phyloP scores from a whole-genome alignment of 2,888 invertebrate species.

The Leptogaster cylindrica region DNA sequence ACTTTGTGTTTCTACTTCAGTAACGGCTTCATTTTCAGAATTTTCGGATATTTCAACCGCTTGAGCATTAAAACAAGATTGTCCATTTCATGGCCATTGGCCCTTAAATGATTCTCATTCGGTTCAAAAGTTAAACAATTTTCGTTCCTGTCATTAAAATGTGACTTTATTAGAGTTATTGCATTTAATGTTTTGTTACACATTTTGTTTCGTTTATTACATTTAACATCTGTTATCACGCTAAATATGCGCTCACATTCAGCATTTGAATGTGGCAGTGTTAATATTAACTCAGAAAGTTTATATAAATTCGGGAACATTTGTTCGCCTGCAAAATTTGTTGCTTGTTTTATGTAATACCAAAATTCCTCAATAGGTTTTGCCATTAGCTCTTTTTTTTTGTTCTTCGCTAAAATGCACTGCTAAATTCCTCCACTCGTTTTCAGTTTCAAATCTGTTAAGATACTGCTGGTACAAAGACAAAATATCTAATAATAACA shows the following conservation, averaged over 20 bases:
- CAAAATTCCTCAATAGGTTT: constrained; percentile 20
- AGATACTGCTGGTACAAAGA: no score
- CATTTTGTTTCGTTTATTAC: constrained; percentile 6
- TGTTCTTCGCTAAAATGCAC: not conserved
- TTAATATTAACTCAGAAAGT: not conserved
- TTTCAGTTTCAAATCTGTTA: not conserved
- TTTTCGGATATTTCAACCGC: no score
- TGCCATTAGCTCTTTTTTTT: not conserved
- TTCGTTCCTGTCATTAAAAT: no score
- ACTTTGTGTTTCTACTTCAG: no score
- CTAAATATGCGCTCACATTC: not conserved
- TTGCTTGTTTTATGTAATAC: not conserved
- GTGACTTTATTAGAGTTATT: no score
- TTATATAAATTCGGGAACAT: constrained; percentile 8
- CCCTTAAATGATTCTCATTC: no score
- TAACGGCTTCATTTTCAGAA: no score
- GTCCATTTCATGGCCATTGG: no score
- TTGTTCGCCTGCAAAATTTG: not conserved
- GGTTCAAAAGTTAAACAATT: no score
- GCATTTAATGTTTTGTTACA: not conserved
- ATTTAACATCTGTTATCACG: constrained; percentile 9
- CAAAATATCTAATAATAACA: not conserved
- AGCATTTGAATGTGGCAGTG: constrained; percentile 17
- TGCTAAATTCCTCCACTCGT: not conserved
- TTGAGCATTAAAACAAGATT: no score